Base-by-base conservation (phyloP, 2,888 invertebrate species). In the Arge pagana region DNA sequence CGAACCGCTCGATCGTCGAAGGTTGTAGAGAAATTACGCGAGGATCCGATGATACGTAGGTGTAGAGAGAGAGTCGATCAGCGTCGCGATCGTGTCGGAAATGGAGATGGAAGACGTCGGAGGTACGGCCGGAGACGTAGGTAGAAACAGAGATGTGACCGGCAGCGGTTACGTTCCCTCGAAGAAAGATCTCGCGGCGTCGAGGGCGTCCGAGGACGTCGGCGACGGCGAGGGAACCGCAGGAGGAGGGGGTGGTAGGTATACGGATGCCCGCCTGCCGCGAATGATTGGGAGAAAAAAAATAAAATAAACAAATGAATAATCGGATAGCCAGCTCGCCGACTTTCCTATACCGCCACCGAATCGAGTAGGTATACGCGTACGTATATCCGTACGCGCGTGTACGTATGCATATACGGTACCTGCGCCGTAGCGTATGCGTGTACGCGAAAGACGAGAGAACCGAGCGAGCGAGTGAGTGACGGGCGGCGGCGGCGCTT, bases 401-500 rank as follows among this genome's bases (percentile, higher is more conserved):
- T n/a, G n/a, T n/a, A n/a, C n/a, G n/a, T n/a, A n/a, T n/a, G n/a
- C n/a, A n/a, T n/a, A n/a, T n/a, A n/a, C n/a, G n/a, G n/a, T n/a
- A n/a, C n/a, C n/a, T n/a, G n/a, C n/a, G n/a, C n/a, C n/a, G n/a
- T n/a, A n/a, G n/a, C n/a, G n/a, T n/a, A n/a, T n/a, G n/a, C n/a
- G n/a, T n/a, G n/a, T n/a, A n/a, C n/a, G n/a, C n/a, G n/a, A n/a
- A n/a, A 45, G 35, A 6, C 30, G 30, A 30, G 31, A 21, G 23
- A 33, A 15, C 4, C 13, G 11, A 11, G 11, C 33, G 33, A 45
- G 45, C 24, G 50, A 31, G 33, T 51, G 50, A 51, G 50, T 51
- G 50, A 51, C 50, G 45, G 45, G 45, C 18, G 24, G n/a, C 63
- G 72, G 68, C 71, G 73, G 71, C 68, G 67, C 73, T 73, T 74